Evolutionary conservation across 2,888 invertebrate genomes (phyloP).

Genomic region (Zeuzera pyrina): DNA sequence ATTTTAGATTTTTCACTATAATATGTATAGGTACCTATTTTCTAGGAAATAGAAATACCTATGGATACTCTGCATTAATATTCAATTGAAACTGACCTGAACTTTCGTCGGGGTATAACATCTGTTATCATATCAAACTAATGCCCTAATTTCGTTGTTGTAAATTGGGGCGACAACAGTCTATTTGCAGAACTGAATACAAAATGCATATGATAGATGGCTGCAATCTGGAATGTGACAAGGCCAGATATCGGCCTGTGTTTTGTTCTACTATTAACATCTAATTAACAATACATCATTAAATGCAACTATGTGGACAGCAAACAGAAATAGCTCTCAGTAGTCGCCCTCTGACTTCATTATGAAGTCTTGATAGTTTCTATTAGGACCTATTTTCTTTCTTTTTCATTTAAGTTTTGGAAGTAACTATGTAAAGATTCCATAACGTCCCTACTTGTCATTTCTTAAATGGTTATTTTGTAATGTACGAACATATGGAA

Average conservation of each 20-base stretch:
- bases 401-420: too few species aligned
- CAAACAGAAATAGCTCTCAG: conserved; percentile 31
- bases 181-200: conserved; percentile 33
- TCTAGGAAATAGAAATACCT: too few species aligned
- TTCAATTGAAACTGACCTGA: conserved; percentile 19
- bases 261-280: conserved; percentile 34
- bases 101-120: conserved; percentile 19
- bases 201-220: conserved; percentile 43
- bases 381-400: neutral
- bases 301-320: conserved; percentile 30
- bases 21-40: too few species aligned
- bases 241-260: conserved; percentile 41
- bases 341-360: conserved; percentile 24
- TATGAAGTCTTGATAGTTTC: conserved; percentile 9
- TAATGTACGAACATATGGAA: too few species aligned
- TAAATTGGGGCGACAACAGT: conserved; percentile 31
- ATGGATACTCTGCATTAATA: too few species aligned
- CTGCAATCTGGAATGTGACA: conserved; percentile 42
- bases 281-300: conserved; percentile 42
- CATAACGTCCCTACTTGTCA: too few species aligned
- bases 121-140: conserved; percentile 27
- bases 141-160: conserved; percentile 30
- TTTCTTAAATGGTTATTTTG: too few species aligned
- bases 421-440: too few species aligned
- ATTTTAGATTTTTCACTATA: too few species aligned